Base-by-base conservation (phyloP, 37 sponge, comb jelly and placozoan genomes). In the Ianthella basta region DNA sequence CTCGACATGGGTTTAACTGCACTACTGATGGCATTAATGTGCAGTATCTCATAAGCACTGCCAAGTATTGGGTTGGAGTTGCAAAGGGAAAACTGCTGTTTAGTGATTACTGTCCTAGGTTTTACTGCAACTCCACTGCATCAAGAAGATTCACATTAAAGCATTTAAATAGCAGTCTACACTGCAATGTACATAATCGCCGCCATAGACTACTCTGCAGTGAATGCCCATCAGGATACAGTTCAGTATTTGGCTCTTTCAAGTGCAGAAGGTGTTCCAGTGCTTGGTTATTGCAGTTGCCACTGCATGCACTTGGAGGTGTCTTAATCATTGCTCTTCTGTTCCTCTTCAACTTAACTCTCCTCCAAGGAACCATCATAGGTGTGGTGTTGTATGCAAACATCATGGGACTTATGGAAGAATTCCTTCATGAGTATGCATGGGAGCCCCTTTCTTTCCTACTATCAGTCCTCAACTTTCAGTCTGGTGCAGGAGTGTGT, bases 301-400 rank as follows among this genome's bases (percentile, higher is more conserved):
- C 72, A 19, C 36, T 83, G 16, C 81, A 61, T 72, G 79, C 67
- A 65, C 44, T 41, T 23, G n/a, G 34, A 61, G 90, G 90, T 0
- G 18, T 82, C 19, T 4, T 82, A 23, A 53, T 86, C 44, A 59
- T 90, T 33, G 32, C 44, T 57, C 18, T 86, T n/a, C 65, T 90
- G 15, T 82, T 81, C 40, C 33, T 53, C 34, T 50, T 82, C 20
- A 73, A 77, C 73, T 27, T 85, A 18, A 90, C 90, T 37, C 30
- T 86, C 13, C 44, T 82, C 15, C 41, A 41, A 33, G 90, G 90
- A 33, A 82, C 78, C 15, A 33, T 90, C 53, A 82, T 73, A 37
- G 86, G 90, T 4, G 32, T 90, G 29, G 61, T 82, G 21, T 83
- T 90, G 41, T 90, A 79, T 86, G 80, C 83, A 0, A 85, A 90